Conservation (phyloP, 2,888 invertebrate genomes). For the Callosobruchus maculatus region DNA sequence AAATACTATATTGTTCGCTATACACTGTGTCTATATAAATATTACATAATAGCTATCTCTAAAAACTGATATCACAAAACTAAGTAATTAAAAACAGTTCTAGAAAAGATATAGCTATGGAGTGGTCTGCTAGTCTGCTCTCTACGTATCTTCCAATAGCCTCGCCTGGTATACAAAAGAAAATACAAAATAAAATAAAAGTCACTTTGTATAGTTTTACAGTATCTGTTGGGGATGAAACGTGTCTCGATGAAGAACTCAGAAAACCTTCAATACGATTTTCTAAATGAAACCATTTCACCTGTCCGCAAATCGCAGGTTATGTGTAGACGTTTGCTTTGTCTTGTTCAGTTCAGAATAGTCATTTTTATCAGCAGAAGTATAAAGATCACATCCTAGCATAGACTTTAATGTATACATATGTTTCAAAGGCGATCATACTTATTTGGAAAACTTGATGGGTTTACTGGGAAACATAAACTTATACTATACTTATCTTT, state of each 20-base stretch:
- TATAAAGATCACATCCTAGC: no score
- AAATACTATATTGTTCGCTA: not conserved
- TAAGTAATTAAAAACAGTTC: not conserved
- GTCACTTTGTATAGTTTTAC: not conserved
- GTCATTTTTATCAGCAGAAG: no score
- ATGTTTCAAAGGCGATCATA: no score
- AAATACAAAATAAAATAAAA: not conserved
- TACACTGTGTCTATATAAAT: not conserved
- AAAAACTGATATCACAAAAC: not conserved
- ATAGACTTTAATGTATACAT: no score
- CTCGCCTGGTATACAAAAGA: not conserved
- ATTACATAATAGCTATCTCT: not conserved
- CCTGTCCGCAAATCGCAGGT: no score
- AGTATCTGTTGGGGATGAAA: not conserved
- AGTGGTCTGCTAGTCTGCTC: not conserved
- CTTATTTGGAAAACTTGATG: no score
- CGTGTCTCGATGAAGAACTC: not conserved
- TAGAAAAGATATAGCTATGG: not conserved
- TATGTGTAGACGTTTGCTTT: no score
- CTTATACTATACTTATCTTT: no score
- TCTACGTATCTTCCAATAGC: not conserved
- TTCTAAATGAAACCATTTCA: no score
- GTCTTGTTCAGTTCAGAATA: no score
- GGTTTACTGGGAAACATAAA: no score
- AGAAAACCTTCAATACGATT: not conserved